These are phyloP conservation scores for Lagopus leucura DNA, from an alignment of 2,113 vertebrate genomes.

Conservation along the genomic window DNA sequence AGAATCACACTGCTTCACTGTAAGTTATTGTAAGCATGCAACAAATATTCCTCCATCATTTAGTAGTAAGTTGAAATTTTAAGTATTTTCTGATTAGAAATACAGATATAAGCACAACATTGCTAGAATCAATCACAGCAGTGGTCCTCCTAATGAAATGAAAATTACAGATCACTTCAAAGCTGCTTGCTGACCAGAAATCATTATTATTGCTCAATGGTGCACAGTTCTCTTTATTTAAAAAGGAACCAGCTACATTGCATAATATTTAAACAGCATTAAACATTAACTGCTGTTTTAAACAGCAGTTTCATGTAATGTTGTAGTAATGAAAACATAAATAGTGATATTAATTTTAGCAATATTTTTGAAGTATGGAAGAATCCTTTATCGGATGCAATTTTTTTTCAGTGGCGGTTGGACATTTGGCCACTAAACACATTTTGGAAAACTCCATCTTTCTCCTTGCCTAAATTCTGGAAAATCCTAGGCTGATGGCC, in stretches of 20 bases:
- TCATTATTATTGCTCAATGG: slow-evolving; percentile 37
- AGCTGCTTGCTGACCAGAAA: slow-evolving; percentile 1
- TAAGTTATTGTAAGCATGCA: background rate
- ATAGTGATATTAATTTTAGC: background rate
- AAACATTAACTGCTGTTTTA: slow-evolving; percentile 50
- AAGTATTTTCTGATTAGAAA: background rate
- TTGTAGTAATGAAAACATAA: background rate
- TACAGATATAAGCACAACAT: background rate
- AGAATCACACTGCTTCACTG: background rate
- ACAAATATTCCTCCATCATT: background rate
- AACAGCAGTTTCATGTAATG: background rate
- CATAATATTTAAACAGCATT: slow-evolving; percentile 57
- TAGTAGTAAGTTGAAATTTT: background rate
- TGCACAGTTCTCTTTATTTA: background rate
- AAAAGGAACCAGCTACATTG: background rate
- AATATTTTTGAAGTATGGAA: background rate
- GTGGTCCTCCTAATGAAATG: background rate
- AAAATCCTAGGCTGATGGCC: background rate
- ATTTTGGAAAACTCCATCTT: background rate
- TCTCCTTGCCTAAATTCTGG: background rate
- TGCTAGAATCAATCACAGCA: background rate
- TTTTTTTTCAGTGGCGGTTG: background rate
- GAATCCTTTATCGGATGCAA: background rate
- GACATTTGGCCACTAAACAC: background rate
- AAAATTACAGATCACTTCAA: background rate